Evolutionary conservation across 23 tunicate genomes (phyloP), one percentile per base, ranked within the genome.

Genomic region (Botrylloides violaceus): DNA sequence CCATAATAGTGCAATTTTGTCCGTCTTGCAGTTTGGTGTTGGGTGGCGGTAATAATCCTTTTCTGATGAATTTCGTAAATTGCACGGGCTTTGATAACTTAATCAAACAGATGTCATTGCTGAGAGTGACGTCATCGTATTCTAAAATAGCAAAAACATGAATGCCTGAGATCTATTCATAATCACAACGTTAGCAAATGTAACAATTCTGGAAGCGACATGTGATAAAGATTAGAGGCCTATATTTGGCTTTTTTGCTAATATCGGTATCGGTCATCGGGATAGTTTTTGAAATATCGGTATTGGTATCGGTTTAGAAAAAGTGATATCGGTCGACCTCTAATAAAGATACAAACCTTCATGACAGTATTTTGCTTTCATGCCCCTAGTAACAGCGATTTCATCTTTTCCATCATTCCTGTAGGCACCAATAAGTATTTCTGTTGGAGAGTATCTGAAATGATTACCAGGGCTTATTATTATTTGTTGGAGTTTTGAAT

Each of bases 31-130:
- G 58, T 1, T 39, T 47, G 20, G 56, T 66, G 35, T 80, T 63
- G 34, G 37, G 21, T 12, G 32, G n/a, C 24, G 85, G 79, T 32
- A 80, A 38, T 31, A 71, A 75, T 58, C 71, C 79, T 34, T 61
- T 73, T 37, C 28, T 1, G 3, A 73, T 59, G 47, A 32, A 31
- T 18, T 38, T 28, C 60, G 1, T 76, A 61, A 32, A 65, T 32
- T n/a, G 23, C 36, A 80, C 68, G 0, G 80, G 70, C 31, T 28
- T 36, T 30, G 58, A 20, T 7, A 80, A 60, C 15, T 60, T 29
- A 20, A 80, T 27, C 4, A 80, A 27, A 32, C 66, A 37, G 39
- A 80, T 80, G 73, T 80, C 85, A 30, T 80, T 72, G 29, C 35
- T 58, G 49, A 34, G 28, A 24, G 85, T 77, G 18, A 29, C 5